These are phyloP conservation scores for Microvelia longipes DNA, from an alignment of 1,140 invertebrate genomes.

Conservation along the genomic window DNA sequence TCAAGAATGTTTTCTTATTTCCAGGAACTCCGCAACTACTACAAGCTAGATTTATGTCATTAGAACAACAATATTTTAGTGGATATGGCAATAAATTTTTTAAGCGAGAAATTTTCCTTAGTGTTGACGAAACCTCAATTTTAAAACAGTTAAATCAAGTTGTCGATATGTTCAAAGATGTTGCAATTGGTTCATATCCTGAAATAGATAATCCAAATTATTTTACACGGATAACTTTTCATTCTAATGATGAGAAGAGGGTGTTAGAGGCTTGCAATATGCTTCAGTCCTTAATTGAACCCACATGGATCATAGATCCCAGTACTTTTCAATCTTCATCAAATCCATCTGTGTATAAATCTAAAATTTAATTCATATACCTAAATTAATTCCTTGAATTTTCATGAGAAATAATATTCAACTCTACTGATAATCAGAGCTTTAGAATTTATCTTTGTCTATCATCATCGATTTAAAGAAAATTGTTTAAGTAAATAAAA, in stretches of 20 bases:
- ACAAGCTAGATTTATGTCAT: conserved; percentile 36
- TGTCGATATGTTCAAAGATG: conserved; percentile 34
- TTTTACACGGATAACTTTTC: conserved; percentile 34
- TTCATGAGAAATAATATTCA: too few species aligned
- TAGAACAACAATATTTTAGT: conserved; percentile 25
- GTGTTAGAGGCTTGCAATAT: conserved; percentile 21
- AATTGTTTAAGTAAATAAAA: too few species aligned
- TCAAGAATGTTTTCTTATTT: conserved; percentile 60
- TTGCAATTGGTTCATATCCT: conserved; percentile 54
- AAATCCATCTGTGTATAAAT: too few species aligned
- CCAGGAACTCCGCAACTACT: conserved; percentile 58
- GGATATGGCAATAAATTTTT: conserved; percentile 25
- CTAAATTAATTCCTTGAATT: too few species aligned
- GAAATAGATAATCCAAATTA: conserved; percentile 32
- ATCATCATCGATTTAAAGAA: too few species aligned
- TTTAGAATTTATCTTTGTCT: too few species aligned
- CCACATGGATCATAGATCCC: not conserved
- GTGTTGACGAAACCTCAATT: conserved; percentile 40
- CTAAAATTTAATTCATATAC: too few species aligned
- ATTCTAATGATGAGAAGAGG: conserved; percentile 26
- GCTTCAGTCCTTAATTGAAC: not conserved
- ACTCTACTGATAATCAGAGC: too few species aligned
- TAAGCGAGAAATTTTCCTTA: conserved; percentile 34
- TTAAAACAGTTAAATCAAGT: conserved; percentile 37
- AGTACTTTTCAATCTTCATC: not conserved